These are phyloP conservation scores for Leucoptera coffeella DNA, from an alignment of 2,888 invertebrate species.

Conservation along the genomic window DNA sequence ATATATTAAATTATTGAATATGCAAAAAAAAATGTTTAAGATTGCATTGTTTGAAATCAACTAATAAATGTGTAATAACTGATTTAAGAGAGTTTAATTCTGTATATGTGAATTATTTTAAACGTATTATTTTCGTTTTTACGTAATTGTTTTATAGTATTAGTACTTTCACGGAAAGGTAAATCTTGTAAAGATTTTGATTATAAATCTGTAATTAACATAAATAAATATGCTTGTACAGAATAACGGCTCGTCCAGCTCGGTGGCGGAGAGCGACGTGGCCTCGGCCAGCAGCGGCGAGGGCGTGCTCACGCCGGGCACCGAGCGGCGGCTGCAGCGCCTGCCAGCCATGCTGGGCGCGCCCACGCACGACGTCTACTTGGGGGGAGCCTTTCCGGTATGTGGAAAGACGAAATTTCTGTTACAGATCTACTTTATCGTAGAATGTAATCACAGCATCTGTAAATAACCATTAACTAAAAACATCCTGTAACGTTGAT, in stretches of 20 bases:
- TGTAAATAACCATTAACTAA: too few relatives aligned
- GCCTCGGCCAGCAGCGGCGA: slow-evolving; percentile 10
- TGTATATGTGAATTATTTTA: too few relatives aligned
- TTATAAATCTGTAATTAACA: slow-evolving; percentile 7
- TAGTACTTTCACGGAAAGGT: too few relatives aligned
- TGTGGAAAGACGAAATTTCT: too few relatives aligned
- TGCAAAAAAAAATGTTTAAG: neutral
- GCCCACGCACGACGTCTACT: slow-evolving; percentile 64
- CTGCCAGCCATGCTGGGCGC: slow-evolving; percentile 41
- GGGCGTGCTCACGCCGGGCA: slow-evolving; percentile 35
- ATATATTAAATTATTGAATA: neutral
- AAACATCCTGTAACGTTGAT: too few relatives aligned
- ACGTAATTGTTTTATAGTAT: too few relatives aligned
- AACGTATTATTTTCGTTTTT: too few relatives aligned
- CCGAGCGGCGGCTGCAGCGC: slow-evolving; percentile 33
- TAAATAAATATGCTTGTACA: slow-evolving; percentile 8
- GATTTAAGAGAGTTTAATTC: too few relatives aligned
- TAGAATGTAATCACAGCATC: too few relatives aligned
- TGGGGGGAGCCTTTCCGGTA: slow-evolving; percentile 71
- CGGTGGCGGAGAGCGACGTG: slow-evolving; percentile 9
- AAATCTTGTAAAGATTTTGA: neutral
- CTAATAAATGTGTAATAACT: neutral
- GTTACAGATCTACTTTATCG: too few relatives aligned
- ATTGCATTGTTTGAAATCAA: too few relatives aligned
- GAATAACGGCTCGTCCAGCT: slow-evolving; percentile 11